phyloP scores from a whole-genome alignment of 2,113 vertebrate genomes.

The Protobothrops mucrosquamatus region DNA sequence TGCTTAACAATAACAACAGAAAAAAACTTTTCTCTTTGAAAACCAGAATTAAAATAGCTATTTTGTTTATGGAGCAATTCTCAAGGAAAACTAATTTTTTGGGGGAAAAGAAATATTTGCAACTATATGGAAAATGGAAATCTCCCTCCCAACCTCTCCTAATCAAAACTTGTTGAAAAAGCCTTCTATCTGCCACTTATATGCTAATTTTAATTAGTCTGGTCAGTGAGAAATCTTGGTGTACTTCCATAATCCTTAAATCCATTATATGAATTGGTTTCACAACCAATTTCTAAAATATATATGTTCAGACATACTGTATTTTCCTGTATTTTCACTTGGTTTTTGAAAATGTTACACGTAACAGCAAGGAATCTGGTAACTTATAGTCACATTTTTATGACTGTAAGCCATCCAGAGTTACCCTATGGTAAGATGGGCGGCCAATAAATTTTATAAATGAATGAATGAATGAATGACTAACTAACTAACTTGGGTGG shows the following conservation, averaged over 20 bases:
- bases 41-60: slow-evolving; percentile 20
- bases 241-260: neutral
- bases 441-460: neutral
- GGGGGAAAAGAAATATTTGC: neutral
- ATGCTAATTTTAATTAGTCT: slow-evolving; percentile 12
- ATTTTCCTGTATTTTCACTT: neutral
- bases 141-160: neutral
- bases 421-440: neutral
- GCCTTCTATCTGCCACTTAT: neutral
- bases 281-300: neutral
- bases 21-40: slow-evolving; percentile 38
- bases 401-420: neutral
- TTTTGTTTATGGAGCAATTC: slow-evolving; percentile 20
- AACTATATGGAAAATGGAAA: neutral
- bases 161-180: neutral
- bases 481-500: neutral
- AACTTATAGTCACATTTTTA: neutral
- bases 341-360: neutral
- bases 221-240: neutral
- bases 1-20: neutral
- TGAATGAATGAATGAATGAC: neutral
- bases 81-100: neutral
- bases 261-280: neutral
- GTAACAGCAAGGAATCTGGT: neutral
- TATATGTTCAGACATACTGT: no score